These are phyloP conservation scores for Frankliniella intonsa DNA, from an alignment of 2,888 invertebrate species.

Conservation along the genomic window DNA sequence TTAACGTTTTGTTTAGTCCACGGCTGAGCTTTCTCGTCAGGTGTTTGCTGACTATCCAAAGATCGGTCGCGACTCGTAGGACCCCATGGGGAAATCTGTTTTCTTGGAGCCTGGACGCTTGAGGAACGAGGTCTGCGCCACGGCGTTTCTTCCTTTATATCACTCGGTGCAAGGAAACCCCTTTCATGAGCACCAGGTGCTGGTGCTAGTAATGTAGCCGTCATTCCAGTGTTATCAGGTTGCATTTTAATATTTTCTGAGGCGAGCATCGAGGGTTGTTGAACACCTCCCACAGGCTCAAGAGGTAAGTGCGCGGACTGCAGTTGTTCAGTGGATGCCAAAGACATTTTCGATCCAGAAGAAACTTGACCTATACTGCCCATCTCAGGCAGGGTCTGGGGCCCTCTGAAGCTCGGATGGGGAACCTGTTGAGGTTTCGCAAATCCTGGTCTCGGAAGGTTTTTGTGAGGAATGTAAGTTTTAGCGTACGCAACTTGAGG, in stretches of 20 bases:
- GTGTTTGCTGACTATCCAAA: conserved; percentile 28
- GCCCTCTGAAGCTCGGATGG: background rate
- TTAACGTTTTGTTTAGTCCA: conserved; percentile 63
- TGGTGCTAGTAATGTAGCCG: no score
- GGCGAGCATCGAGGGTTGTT: no score
- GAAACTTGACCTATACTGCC: background rate
- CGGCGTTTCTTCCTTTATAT: conserved; percentile 28
- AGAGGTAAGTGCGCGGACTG: no score
- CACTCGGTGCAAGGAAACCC: no score
- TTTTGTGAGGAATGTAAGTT: background rate
- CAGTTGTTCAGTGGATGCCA: no score
- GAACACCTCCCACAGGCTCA: no score
- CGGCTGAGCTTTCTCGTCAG: conserved; percentile 44
- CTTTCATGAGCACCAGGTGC: no score
- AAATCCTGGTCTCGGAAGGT: background rate
- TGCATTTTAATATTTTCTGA: no score
- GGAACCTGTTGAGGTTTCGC: background rate
- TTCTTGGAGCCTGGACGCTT: conserved; percentile 38
- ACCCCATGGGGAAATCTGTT: background rate
- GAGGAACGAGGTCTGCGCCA: conserved; percentile 41
- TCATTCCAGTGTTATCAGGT: no score
- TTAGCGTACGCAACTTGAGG: background rate
- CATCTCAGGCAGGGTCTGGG: background rate
- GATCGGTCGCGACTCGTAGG: background rate
- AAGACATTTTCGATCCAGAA: no score